Conservation (phyloP, 2,797 vertebrate species). For the Esox masquinongy region DNA sequence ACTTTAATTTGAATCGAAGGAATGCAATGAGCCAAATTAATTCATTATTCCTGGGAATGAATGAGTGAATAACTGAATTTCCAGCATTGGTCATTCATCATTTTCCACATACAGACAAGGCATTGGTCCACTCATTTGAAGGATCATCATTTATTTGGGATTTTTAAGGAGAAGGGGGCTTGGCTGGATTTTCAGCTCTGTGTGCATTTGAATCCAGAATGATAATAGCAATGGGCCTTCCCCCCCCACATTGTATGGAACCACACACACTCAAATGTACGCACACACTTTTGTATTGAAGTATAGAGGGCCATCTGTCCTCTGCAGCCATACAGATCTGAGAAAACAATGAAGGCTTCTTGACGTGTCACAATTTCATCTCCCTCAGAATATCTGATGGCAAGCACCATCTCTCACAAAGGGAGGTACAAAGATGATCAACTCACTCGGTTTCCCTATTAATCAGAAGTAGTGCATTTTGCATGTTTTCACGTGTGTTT, state of each 20-base stretch:
- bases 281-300: conserved; percentile 48
- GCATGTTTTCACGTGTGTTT: neutral
- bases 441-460: neutral
- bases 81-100: conserved; percentile 45
- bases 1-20: conserved; percentile 61
- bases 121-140: conserved; percentile 7
- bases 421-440: neutral
- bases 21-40: conserved; percentile 55
- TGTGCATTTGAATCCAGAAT: conserved; percentile 22
- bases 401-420: neutral
- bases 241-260: conserved; percentile 4
- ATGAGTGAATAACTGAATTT: conserved; percentile 51
- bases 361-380: conserved; percentile 59
- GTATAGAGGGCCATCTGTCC: conserved; percentile 68
- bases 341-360: conserved; percentile 59
- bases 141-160: conserved; percentile 15
- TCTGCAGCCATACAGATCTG: conserved; percentile 57
- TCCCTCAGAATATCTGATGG: conserved; percentile 19
- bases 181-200: neutral
- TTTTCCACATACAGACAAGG: conserved; percentile 19
- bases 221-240: conserved; percentile 25
- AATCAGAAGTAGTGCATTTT: neutral
- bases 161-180: neutral
- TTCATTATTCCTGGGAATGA: conserved; percentile 41
- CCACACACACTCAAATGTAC: conserved; percentile 31